Evolutionary conservation across 2,888 invertebrate genomes (phyloP).

Genomic region (Vannuccia rotundouncinata): DNA sequence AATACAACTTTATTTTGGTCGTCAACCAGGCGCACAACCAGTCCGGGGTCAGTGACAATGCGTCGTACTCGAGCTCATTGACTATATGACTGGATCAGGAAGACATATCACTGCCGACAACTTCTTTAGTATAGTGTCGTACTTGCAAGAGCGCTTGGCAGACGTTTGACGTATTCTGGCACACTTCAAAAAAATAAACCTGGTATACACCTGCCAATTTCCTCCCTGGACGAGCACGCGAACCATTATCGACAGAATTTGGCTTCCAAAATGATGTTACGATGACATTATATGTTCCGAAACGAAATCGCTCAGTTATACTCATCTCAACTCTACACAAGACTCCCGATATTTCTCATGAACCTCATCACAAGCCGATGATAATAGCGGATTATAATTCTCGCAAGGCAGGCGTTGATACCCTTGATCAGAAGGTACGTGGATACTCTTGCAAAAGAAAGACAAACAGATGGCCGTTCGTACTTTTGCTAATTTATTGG

Average conservation of each 20-base stretch:
- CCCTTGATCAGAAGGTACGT: constrained; percentile 13
- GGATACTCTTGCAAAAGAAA: constrained; percentile 25
- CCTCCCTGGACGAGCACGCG: constrained; percentile 13
- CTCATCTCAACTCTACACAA: constrained; percentile 24
- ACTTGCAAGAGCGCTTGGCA: constrained; percentile 6
- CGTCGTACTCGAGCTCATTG: constrained; percentile 12
- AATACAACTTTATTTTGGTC: constrained; percentile 20
- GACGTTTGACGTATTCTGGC: constrained; percentile 14
- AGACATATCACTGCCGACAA: constrained; percentile 33
- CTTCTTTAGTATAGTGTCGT: constrained; percentile 25
- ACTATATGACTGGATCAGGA: constrained; percentile 30
- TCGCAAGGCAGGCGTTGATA: constrained; percentile 22
- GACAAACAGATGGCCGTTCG: constrained; percentile 27
- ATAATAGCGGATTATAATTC: constrained; percentile 18
- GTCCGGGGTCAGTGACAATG: constrained; percentile 5
- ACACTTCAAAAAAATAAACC: constrained; percentile 23
- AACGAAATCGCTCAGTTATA: constrained; percentile 2
- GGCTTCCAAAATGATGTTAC: constrained; percentile 14
- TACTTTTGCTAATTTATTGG: constrained; percentile 16
- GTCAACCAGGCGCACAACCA: constrained; percentile 9
- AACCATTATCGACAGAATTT: constrained; percentile 2
- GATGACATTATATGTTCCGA: constrained; percentile 12
- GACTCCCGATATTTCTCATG: background rate
- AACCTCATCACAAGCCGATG: background rate
- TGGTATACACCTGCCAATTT: constrained; percentile 22